A percentile compares a stretch with the other conserved stretches of the same genome.
These are phyloP conservation scores for Rousettus leschenaultii DNA, from an alignment of 2,113 vertebrate genomes.

Conservation along the genomic window DNA sequence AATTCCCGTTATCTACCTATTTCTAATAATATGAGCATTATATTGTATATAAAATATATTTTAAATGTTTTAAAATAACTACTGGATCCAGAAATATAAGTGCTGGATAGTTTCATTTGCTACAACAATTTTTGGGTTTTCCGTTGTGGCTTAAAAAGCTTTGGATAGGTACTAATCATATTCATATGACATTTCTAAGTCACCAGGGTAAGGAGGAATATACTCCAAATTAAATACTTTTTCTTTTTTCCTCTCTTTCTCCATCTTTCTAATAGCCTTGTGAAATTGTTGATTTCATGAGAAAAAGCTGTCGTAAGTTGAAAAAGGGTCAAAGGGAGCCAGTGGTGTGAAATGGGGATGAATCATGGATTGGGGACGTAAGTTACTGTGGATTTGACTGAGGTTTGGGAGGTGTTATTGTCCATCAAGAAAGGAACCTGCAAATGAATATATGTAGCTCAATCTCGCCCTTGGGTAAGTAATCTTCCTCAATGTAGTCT, in stretches of 20 bases:
- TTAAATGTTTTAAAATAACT: neutral
- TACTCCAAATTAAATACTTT: conserved; percentile 8
- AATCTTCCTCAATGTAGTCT: neutral
- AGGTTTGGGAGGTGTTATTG: neutral
- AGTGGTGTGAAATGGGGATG: neutral
- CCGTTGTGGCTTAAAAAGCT: neutral
- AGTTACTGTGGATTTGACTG: neutral
- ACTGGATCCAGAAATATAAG: neutral
- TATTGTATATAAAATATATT: neutral
- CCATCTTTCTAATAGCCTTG: conserved; percentile 83
- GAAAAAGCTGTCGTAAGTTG: conserved; percentile 89
- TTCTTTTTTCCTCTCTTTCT: neutral
- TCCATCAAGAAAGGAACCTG: neutral
- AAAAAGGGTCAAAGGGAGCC: neutral
- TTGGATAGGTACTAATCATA: neutral
- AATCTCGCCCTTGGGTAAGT: neutral
- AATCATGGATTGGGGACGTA: neutral
- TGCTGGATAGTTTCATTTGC: neutral
- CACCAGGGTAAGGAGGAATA: neutral
- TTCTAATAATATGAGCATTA: neutral
- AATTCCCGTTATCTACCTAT: neutral
- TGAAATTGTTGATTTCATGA: conserved; percentile 85
- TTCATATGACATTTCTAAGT: neutral
- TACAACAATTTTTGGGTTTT: neutral
- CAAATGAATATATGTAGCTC: neutral